Base-by-base conservation (phyloP, 2,113 vertebrate genomes). In the Gambusia holbrooki region DNA sequence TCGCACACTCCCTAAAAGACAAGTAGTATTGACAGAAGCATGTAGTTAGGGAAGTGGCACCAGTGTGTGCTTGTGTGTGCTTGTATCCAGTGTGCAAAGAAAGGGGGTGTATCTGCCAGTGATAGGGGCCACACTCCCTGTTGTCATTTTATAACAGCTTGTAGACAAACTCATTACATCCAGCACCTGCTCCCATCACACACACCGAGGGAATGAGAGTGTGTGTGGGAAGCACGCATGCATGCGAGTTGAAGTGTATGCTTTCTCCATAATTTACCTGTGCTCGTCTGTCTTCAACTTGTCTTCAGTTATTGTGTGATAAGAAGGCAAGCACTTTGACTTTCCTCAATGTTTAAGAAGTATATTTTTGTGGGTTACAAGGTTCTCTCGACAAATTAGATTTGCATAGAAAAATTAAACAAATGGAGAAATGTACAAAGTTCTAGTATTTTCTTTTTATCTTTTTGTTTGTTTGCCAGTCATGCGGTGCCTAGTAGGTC, bases 141-240 rank as follows among this genome's bases (percentile, higher is more conserved):
- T 88, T 92, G 90, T 85, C 87, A 87, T 86, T 89, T 89, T 84
- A 69, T 79, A 89, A 84, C 86, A 90, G 84, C 88, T 86, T 91
- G 87, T 89, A 88, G 71, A 87, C 84, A 89, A 87, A 90, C 87
- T 92, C 87, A 91, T 92, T 90, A 87, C 76, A 69, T 76, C 83
- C 74, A 86, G 84, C 90, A 90, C 88, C 86, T 93, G 87, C 90
- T 85, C 74, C 85, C 28, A 11, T 79, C 80, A 84, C 29, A 28
- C 73, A 76, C 77, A 66, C 74, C 42, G 29, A 76, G 77, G 75
- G 72, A 66, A 65, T 69, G 30, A 62, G 58, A 73, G 69, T 33
- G 67, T 68, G 71, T 66, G 77, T 72, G 71, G 61, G 51, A 79
- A 69, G 63, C 65, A 48, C n/a, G 35, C 66, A 66, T 81, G 71